Conservation (phyloP, 2,888 invertebrate genomes). For the Caradrina kadenii region DNA sequence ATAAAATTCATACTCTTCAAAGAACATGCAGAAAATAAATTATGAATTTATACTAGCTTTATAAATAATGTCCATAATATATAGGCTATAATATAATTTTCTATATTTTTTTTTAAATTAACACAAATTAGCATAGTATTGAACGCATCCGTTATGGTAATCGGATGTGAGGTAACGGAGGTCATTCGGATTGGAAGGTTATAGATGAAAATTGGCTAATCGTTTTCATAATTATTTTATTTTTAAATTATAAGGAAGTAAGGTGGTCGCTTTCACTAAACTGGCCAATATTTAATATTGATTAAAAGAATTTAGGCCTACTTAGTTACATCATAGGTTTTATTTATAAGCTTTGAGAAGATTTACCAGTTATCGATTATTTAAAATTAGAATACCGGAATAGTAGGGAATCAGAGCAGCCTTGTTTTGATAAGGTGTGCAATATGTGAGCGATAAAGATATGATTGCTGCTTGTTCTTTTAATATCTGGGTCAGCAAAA, state of each 20-base stretch:
- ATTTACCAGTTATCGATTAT: background rate
- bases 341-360: background rate
- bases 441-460: background rate
- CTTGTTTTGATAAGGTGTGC: background rate
- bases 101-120: background rate
- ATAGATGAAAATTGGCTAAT: conserved; percentile 41
- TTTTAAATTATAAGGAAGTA: conserved; percentile 9
- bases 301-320: background rate
- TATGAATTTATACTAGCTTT: conserved; percentile 9
- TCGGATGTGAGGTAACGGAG: conserved; percentile 51
- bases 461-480: background rate
- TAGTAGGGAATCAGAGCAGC: background rate
- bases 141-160: conserved; percentile 47
- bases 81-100: conserved; percentile 10
- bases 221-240: conserved; percentile 17
- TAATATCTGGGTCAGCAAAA: conserved; percentile 27
- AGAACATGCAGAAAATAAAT: background rate
- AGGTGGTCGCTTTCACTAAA: conserved; percentile 33
- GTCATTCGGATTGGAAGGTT: conserved; percentile 46
- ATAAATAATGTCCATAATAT: background rate
- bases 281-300: background rate
- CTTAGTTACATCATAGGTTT: background rate
- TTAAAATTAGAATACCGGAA: background rate
- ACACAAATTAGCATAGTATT: conserved; percentile 28
- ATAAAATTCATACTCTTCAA: too few relatives aligned